phyloP scores from a whole-genome alignment of 2,888 invertebrate genomes.

The Himalopsyche japonica region DNA sequence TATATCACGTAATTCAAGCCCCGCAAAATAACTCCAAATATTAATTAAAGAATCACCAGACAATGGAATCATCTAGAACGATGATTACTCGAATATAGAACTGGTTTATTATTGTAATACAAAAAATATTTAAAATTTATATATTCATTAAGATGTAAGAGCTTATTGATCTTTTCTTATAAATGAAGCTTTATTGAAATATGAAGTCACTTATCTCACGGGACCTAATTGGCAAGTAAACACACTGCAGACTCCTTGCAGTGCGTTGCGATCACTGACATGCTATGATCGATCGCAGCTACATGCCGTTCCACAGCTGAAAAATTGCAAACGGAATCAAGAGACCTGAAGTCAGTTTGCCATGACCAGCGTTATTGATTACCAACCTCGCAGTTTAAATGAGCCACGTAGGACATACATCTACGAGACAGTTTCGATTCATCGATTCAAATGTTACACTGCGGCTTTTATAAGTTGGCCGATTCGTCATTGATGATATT shows the following conservation, averaged over 20 bases:
- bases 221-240: slow-evolving; percentile 16
- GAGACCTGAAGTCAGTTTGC: background rate
- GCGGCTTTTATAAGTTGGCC: too few relatives aligned
- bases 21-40: too few relatives aligned
- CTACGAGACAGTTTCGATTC: background rate
- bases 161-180: background rate
- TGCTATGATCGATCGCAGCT: slow-evolving; percentile 32
- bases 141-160: background rate
- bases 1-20: too few relatives aligned
- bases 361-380: background rate
- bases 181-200: background rate
- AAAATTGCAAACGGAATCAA: background rate
- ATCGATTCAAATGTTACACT: background rate
- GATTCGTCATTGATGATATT: too few relatives aligned
- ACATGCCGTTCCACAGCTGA: slow-evolving; percentile 14
- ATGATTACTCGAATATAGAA: too few relatives aligned
- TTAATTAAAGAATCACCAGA: too few relatives aligned
- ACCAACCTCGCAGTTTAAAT: background rate
- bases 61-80: too few relatives aligned
- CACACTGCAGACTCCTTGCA: slow-evolving; percentile 13
- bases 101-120: too few relatives aligned
- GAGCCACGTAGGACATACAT: background rate
- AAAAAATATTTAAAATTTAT: too few relatives aligned
- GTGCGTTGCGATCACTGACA: slow-evolving; percentile 30
- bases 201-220: background rate